Conservation (phyloP, 2,113 vertebrate species). For the Grammomys surdaster region DNA sequence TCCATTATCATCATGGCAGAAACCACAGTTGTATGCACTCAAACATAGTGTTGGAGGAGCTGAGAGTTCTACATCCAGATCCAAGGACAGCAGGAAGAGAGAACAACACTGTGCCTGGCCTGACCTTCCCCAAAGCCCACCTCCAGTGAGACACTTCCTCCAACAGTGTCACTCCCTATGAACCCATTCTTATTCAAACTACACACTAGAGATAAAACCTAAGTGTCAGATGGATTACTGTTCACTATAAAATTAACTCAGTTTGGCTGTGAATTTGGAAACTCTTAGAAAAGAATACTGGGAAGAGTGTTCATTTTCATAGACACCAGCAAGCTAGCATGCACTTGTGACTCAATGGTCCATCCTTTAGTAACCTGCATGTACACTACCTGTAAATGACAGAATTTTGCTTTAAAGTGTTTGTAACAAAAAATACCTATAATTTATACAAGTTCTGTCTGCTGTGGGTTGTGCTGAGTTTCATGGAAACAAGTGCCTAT, state of each 20-base stretch:
- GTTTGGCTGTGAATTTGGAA: neutral
- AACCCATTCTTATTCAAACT: neutral
- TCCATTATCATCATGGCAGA: neutral
- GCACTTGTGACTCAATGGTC: neutral
- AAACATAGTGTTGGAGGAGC: neutral
- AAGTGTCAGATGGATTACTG: too few relatives aligned
- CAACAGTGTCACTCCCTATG: too few relatives aligned
- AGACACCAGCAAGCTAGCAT: neutral
- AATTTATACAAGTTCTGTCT: neutral
- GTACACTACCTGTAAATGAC: neutral
- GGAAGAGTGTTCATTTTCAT: neutral
- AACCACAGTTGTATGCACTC: neutral
- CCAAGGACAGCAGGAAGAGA: neutral
- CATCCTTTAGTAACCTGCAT: neutral
- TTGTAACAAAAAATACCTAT: neutral
- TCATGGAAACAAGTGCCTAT: rapidly evolving
- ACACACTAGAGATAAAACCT: neutral
- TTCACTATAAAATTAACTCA: neutral
- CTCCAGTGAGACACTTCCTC: neutral
- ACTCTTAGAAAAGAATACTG: neutral
- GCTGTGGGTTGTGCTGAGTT: neutral
- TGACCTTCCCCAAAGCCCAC: too few relatives aligned
- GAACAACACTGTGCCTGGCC: neutral
- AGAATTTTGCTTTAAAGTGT: neutral
- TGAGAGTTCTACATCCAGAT: neutral